Conservation (phyloP, 2,797 vertebrate genomes). For the Chloroceryle inda region DNA sequence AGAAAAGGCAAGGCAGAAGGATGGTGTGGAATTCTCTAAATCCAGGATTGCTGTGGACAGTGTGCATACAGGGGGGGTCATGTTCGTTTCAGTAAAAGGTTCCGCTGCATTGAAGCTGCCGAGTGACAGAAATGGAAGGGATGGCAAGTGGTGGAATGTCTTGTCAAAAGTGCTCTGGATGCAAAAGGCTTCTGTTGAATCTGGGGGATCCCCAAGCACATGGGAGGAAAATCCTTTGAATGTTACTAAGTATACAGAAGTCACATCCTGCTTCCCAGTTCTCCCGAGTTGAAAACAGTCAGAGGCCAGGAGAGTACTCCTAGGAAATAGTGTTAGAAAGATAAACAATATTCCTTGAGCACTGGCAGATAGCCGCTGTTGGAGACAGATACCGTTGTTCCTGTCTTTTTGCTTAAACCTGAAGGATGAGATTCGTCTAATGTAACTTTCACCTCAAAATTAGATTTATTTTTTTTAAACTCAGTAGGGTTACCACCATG, state of each 20-base stretch:
- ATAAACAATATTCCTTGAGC: neutral
- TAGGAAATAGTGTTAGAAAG: accelerated
- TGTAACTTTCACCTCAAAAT: neutral
- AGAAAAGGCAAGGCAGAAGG: neutral
- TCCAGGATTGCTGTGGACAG: neutral
- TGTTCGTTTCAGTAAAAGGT: neutral
- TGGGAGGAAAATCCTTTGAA: neutral
- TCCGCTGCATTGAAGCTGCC: neutral
- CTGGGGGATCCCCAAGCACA: neutral
- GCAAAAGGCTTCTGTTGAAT: neutral
- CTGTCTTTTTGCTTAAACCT: neutral
- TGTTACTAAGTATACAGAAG: neutral
- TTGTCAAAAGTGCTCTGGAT: neutral
- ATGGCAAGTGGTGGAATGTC: neutral
- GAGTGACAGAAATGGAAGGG: neutral
- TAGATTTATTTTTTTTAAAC: neutral
- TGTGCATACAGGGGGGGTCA: neutral
- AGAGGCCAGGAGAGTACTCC: neutral
- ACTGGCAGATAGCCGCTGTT: neutral
- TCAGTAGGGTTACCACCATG: neutral
- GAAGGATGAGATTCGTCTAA: neutral
- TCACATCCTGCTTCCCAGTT: neutral
- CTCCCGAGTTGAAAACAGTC: neutral
- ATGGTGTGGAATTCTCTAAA: neutral
- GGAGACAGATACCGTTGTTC: neutral